Evolutionary conservation across 2,888 invertebrate species (phyloP), one percentile per base, ranked within the genome.

Genomic region (Smittia sp.): DNA sequence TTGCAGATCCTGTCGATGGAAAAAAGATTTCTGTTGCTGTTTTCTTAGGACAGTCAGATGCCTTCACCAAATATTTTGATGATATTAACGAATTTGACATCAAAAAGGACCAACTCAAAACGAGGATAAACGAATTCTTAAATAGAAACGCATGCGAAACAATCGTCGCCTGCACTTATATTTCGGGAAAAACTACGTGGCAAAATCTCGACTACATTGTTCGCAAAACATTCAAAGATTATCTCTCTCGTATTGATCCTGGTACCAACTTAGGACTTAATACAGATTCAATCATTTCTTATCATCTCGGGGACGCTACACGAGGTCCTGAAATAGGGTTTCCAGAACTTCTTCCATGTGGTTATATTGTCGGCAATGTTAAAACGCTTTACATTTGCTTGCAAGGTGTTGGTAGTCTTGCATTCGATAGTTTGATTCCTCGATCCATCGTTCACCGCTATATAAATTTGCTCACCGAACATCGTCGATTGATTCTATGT

Each of bases 361-460:
- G 96, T 4, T 98, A 97, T 80, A 89, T 96, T 13, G 90, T 96
- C 9, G 96, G 94, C 32, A 92, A 93, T 75, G 90, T 92, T 20
- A 90, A 91, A 76, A 91, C 91, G 24, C 87, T 93, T 77, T 93
- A 94, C 79, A 91, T 98, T 76, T 98, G 98, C 80, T 87, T 96
- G 27, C 91, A 91, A 80, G 91, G 91, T 58, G 91, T 92, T 22
- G 91, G 91, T 9, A 91, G 91, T 78, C 85, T 99, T 78, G 94
- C 96, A 6, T 96, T 98, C 80, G 96, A 98, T 83, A 96, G 96
- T 74, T 86, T 98, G 76, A 96, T 97, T 82, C 97, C 98, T 76
- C 93, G 96, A 84, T 93, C 96, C 79, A 95, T 97, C 78, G 92
- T 98, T 73, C 96, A 97, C 84, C 90, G 98, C 81, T 93, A 94